Evolutionary conservation across 2,797 vertebrate species (phyloP).

Genomic region (Tympanoctomys barrerae): DNA sequence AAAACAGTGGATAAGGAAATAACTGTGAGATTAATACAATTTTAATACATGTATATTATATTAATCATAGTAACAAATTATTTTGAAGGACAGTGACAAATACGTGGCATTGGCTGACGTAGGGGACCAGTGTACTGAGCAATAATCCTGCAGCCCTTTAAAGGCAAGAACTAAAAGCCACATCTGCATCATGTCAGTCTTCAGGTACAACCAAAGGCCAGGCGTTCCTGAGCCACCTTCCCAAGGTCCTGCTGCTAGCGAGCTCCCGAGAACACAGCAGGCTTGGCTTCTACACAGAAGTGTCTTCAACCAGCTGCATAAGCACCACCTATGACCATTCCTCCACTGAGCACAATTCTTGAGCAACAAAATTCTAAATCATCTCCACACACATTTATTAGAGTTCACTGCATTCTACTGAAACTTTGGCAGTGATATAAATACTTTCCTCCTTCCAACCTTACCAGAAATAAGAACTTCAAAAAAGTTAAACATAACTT

Average conservation of each 20-base stretch:
- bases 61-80: background rate
- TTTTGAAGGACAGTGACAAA: background rate
- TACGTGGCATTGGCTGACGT: background rate
- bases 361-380: constrained; percentile 17
- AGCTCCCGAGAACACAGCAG: background rate
- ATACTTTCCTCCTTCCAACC: background rate
- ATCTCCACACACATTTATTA: background rate
- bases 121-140: background rate
- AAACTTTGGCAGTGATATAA: background rate
- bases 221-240: background rate
- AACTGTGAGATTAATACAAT: background rate
- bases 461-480: constrained; percentile 23
- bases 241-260: background rate
- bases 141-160: background rate
- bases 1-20: background rate
- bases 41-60: background rate
- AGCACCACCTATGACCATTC: background rate
- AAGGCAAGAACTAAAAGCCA: background rate
- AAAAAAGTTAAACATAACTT: constrained; percentile 48
- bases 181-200: background rate
- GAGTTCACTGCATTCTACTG: background rate
- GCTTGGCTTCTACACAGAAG: background rate
- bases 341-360: background rate
- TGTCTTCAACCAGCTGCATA: background rate
- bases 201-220: background rate